Percentiles rank a stretch among this genome's conserved stretches.
Conservation (phyloP, 2,113 vertebrate species). For the Collichthys lucidus region DNA sequence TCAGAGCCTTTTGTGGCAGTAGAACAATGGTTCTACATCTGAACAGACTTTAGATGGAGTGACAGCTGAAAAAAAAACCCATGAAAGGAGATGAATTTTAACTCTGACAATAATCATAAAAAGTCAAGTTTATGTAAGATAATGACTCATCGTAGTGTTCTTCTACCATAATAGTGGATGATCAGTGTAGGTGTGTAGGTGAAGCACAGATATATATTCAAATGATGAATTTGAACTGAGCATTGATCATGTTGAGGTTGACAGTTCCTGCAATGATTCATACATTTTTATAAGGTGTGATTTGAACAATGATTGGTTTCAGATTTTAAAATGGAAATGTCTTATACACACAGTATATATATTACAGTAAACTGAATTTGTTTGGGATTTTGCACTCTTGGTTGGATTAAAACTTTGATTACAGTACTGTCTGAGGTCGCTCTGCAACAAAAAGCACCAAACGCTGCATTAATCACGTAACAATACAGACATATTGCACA, state of each 20-base stretch:
- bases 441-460: no score
- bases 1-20: conserved; percentile 65
- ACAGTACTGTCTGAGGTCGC: no score
- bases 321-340: background rate
- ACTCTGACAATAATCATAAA: conserved; percentile 16
- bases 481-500: no score
- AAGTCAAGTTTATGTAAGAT: conserved; percentile 21
- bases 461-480: no score
- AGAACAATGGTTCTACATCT: conserved; percentile 55
- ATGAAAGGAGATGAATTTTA: conserved; percentile 22
- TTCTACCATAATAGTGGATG: conserved; percentile 11
- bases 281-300: background rate
- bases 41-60: conserved; percentile 44
- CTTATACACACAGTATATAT: background rate
- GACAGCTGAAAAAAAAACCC: conserved; percentile 44
- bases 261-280: background rate
- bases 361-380: background rate
- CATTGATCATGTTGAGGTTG: background rate
- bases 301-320: background rate
- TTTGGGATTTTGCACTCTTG: background rate
- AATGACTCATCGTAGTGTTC: conserved; percentile 18
- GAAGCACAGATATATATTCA: conserved; percentile 14
- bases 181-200: conserved; percentile 19
- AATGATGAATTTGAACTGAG: conserved; percentile 8
- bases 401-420: background rate